Evolutionary conservation across 2,888 invertebrate genomes (phyloP), one percentile per base, ranked within the genome.

Genomic region (Morpho deidamia): DNA sequence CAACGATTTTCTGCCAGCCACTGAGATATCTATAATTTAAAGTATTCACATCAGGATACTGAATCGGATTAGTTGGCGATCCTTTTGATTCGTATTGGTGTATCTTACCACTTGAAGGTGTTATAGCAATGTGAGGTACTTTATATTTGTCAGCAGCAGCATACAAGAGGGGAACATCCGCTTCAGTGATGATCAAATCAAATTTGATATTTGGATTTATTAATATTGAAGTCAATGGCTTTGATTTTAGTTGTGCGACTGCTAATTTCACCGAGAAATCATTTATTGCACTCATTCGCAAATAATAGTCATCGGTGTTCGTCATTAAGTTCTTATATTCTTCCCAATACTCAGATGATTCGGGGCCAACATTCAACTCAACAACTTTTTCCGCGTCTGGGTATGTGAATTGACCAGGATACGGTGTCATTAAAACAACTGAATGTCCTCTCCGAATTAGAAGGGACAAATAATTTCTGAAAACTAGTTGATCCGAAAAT

Each of bases 181-280:
- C 83, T 70, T 93, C 92, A 3, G 90, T 81, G 39, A 93, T 73
- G 0, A 92, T 84, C 35, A 92, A 66, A 69, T 93, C 92, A 61
- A 92, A 93, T 52, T 81, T 78, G 32, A 88, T 72, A 34, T 82
- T 83, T 0, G 81, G 81, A 54, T 85, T 88, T 3, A 81, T 70
- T 7, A 88, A 65, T 9, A 88, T 59, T 1, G 87, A 77, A 10
- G 73, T 70, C 83, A 88, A 81, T 51, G 77, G 77, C 55, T 88
- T 82, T 0, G 88, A 85, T 59, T 74, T 82, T 11, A 89, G 56
- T 55, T 89, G 89, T 1, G 82, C 76, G 45, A 84, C 79, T 0
- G 78, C 84, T 53, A 88, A 55, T 67, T 81, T 85, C 1, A 88
- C 47, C 0, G 74, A 67, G 0, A 81, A 66, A 38, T 87, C 85